Conservation (phyloP, 2,113 vertebrate species). For the Hyaena hyaena region DNA sequence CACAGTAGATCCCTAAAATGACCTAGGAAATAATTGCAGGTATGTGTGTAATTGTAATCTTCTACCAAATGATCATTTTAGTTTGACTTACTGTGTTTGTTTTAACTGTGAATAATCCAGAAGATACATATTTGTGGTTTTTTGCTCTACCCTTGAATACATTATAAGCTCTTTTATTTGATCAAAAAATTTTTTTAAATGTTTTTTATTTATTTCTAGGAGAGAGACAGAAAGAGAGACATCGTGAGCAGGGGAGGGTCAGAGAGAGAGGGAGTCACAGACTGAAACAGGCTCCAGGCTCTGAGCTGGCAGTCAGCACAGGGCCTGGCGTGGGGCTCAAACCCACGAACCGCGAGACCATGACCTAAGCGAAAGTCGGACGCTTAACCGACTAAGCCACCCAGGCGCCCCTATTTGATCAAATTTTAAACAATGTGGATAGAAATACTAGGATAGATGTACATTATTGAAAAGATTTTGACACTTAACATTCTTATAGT, state of each 20-base stretch:
- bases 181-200: neutral
- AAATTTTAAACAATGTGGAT: neutral
- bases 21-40: neutral
- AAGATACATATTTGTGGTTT: neutral
- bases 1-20: neutral
- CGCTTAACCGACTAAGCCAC: too few relatives aligned
- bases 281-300: too few relatives aligned
- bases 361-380: too few relatives aligned
- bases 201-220: too few relatives aligned
- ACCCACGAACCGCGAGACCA: too few relatives aligned
- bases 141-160: conserved; percentile 39
- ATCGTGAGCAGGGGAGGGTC: too few relatives aligned
- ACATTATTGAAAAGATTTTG: conserved; percentile 25
- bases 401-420: neutral
- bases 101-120: neutral
- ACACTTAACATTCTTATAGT: neutral
- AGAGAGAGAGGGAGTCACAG: too few relatives aligned
- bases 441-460: neutral
- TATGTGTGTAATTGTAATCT: neutral
- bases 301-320: too few relatives aligned
- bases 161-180: neutral
- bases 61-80: neutral
- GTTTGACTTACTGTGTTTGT: neutral
- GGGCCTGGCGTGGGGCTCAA: too few relatives aligned
- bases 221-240: too few relatives aligned